These are phyloP conservation scores for Mythimna loreyi DNA, from an alignment of 2,888 invertebrate genomes.

Conservation along the genomic window DNA sequence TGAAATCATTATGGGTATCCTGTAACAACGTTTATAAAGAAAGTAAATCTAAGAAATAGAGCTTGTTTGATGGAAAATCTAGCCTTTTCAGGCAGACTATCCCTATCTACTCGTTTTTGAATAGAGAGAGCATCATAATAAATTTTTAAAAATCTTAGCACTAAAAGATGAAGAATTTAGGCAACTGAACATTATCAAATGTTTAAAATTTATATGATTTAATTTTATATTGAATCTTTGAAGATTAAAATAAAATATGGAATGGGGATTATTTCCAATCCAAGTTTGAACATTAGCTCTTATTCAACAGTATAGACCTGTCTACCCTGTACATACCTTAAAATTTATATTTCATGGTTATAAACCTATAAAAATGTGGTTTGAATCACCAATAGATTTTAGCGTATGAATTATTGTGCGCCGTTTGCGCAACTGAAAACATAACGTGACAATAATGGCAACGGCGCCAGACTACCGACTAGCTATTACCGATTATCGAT, in stretches of 20 bases:
- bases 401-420: conserved; percentile 25
- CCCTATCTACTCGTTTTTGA: too few relatives aligned
- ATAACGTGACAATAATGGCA: conserved; percentile 80
- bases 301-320: neutral
- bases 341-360: conserved; percentile 3
- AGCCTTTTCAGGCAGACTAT: neutral
- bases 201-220: too few relatives aligned
- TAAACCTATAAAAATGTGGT: conserved; percentile 7
- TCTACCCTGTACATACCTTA: neutral
- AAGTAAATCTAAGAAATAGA: neutral
- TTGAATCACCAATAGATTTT: conserved; percentile 31
- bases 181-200: too few relatives aligned
- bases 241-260: neutral
- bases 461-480: conserved; percentile 79
- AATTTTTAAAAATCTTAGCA: too few relatives aligned
- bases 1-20: neutral
- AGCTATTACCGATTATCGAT: conserved; percentile 81
- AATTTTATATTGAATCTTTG: neutral
- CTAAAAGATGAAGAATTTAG: too few relatives aligned
- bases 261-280: neutral
- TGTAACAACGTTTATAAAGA: neutral
- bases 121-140: too few relatives aligned
- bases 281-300: neutral
- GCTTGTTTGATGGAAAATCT: neutral
- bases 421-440: conserved; percentile 66